A percentile compares a stretch with the other conserved stretches of the same genome.
Conservation (phyloP, 2,113 vertebrate genomes). For the Bombycilla garrulus region DNA sequence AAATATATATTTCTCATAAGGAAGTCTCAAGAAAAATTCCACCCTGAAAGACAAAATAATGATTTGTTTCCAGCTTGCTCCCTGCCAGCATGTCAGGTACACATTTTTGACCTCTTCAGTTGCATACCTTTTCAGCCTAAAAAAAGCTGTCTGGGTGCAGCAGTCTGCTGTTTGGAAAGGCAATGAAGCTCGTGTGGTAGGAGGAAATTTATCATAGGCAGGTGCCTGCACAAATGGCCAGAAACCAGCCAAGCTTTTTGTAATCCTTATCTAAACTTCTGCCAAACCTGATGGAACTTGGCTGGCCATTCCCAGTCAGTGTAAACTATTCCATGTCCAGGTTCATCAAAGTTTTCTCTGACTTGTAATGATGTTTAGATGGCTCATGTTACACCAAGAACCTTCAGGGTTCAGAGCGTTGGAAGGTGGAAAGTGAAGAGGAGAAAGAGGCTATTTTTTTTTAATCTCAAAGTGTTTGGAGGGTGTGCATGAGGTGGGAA, state of each 20-base stretch:
- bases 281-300: neutral
- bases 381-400: neutral
- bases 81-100: neutral
- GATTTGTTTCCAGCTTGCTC: neutral
- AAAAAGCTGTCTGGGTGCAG: neutral
- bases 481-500: neutral
- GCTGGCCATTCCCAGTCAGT: neutral
- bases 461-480: neutral
- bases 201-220: neutral
- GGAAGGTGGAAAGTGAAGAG: neutral
- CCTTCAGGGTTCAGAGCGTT: neutral
- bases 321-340: neutral
- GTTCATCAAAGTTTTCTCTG: neutral
- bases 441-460: neutral
- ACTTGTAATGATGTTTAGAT: neutral
- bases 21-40: neutral
- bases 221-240: neutral
- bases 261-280: neutral
- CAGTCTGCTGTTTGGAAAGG: neutral
- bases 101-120: neutral
- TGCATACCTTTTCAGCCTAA: neutral
- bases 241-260: neutral
- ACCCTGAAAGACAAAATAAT: neutral
- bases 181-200: neutral
- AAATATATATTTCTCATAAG: neutral